A percentile compares a stretch with the other conserved stretches of the same genome.
Evolutionary conservation across 2,113 vertebrate species (phyloP).

Genomic region (Morphnarchus princeps): DNA sequence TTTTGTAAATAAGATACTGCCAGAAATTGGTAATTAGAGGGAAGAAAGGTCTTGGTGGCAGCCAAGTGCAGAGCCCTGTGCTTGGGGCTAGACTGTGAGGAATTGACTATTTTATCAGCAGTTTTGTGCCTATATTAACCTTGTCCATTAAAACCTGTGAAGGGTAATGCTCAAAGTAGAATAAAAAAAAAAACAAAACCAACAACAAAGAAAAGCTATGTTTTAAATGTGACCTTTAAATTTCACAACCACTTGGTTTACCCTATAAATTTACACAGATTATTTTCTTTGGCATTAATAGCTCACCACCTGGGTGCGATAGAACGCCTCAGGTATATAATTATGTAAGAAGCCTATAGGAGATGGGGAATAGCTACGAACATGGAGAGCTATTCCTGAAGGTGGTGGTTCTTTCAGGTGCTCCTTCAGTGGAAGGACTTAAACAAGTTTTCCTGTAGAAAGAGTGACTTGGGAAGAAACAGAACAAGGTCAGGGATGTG

Average conservation of each 20-base stretch:
- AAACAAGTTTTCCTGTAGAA: not conserved
- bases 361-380: not conserved
- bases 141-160: not conserved
- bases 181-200: too few species aligned
- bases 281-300: not conserved
- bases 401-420: not conserved
- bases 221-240: not conserved
- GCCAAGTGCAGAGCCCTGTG: not conserved
- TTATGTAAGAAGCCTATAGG: not conserved
- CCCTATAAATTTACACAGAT: not conserved
- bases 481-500: not conserved
- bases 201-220: not conserved
- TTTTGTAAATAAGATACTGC: not conserved
- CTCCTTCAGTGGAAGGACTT: not conserved
- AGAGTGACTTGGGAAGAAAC: not conserved
- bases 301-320: not conserved
- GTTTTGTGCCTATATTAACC: not conserved
- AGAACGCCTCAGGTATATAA: not conserved
- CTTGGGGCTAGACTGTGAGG: fast-evolving
- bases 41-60: not conserved
- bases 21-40: not conserved
- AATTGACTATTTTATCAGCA: not conserved
- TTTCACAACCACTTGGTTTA: not conserved
- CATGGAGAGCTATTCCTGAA: not conserved
- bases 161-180: not conserved